phyloP scores from a whole-genome alignment of 2,888 invertebrate genomes.

The Bedellia somnulentella region DNA sequence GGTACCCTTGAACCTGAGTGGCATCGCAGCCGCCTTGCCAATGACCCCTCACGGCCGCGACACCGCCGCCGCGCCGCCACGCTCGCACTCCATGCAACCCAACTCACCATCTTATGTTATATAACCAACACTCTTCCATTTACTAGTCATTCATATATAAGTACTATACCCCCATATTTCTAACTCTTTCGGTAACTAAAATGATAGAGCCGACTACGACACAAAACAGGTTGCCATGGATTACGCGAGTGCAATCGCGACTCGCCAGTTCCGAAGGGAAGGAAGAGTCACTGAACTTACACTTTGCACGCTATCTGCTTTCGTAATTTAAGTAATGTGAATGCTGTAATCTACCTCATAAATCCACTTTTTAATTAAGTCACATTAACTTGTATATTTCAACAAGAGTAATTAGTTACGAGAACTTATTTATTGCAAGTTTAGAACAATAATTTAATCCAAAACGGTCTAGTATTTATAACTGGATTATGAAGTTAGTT shows the following conservation, averaged over 20 bases:
- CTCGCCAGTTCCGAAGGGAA: conserved; percentile 40
- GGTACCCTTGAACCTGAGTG: conserved; percentile 61
- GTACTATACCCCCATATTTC: too few relatives aligned
- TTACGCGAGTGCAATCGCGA: conserved; percentile 28
- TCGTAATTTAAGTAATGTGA: conserved; percentile 46
- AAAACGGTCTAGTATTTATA: too few relatives aligned
- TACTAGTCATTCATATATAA: too few relatives aligned
- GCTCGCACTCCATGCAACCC: conserved; percentile 10
- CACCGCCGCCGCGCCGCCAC: conserved; percentile 18
- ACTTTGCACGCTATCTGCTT: conserved; percentile 42
- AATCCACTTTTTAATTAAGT: too few relatives aligned
- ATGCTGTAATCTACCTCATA: too few relatives aligned
- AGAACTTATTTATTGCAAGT: not conserved
- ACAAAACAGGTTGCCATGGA: conserved; percentile 44
- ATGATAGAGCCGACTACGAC: too few relatives aligned
- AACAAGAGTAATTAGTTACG: not conserved
- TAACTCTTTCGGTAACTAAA: too few relatives aligned
- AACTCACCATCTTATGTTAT: conserved; percentile 7
- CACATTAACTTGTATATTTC: too few relatives aligned
- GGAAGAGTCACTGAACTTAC: conserved; percentile 53
- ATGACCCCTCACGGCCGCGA: conserved; percentile 61
- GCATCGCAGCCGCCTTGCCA: conserved; percentile 62
- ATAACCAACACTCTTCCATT: conserved; percentile 6
- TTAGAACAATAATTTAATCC: not conserved
- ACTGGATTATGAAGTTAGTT: too few relatives aligned